Evolutionary conservation across 2,888 invertebrate genomes (phyloP).

Genomic region (Diarsia rubi): DNA sequence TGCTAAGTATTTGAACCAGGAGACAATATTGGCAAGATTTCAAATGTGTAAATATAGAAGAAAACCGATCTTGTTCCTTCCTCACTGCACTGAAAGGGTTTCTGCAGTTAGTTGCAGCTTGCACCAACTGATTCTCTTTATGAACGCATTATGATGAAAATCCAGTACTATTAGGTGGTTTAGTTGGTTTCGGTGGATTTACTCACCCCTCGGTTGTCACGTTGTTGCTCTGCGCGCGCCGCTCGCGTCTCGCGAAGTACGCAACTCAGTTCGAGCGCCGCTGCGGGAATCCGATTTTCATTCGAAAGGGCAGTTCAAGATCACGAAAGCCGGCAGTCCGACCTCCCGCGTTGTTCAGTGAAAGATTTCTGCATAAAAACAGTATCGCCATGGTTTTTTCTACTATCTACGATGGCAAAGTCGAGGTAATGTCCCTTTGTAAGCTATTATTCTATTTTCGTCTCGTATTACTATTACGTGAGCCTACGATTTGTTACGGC

Average conservation of each 20-base stretch:
- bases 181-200: slow-evolving; percentile 73
- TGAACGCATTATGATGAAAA: slow-evolving; percentile 36
- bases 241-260: slow-evolving; percentile 79
- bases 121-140: slow-evolving; percentile 40
- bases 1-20: slow-evolving; percentile 32
- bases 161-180: slow-evolving; percentile 63
- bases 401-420: slow-evolving; percentile 84
- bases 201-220: slow-evolving; percentile 78
- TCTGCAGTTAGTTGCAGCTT: slow-evolving; percentile 53
- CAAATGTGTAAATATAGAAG: slow-evolving; percentile 83
- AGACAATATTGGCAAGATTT: slow-evolving; percentile 78
- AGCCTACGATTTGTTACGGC: slow-evolving; percentile 69
- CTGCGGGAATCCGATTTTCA: slow-evolving; percentile 85
- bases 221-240: slow-evolving; percentile 84
- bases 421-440: slow-evolving; percentile 76
- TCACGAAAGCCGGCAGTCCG: slow-evolving; percentile 84
- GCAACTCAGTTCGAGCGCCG: slow-evolving; percentile 81
- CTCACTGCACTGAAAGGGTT: slow-evolving; percentile 54
- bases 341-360: slow-evolving; percentile 78
- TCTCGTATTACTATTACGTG: slow-evolving; percentile 71
- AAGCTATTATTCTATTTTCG: slow-evolving; percentile 73
- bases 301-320: slow-evolving; percentile 91
- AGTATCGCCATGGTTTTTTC: slow-evolving; percentile 86
- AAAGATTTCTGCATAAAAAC: slow-evolving; percentile 75
- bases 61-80: slow-evolving; percentile 64